A percentile compares a stretch with the other conserved stretches of the same genome.
These are phyloP conservation scores for Aromia moschata DNA, from an alignment of 2,888 invertebrate species.

Conservation along the genomic window DNA sequence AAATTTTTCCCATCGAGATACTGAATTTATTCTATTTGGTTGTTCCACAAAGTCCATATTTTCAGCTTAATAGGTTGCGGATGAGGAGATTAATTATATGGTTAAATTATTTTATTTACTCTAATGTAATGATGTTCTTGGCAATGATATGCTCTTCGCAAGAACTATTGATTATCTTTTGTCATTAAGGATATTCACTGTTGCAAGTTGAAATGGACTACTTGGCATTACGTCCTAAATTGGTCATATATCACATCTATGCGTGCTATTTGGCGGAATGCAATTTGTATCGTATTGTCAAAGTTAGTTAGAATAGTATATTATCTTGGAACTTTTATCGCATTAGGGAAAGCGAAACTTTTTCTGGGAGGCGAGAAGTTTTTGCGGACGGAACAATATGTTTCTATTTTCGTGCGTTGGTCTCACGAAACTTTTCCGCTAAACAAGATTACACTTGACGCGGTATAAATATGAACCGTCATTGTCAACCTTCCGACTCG, in stretches of 20 bases:
- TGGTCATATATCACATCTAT: background rate
- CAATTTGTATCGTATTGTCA: constrained; percentile 34
- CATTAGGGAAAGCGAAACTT: constrained; percentile 20
- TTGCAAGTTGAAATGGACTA: no score
- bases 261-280: constrained; percentile 14
- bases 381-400: constrained; percentile 37
- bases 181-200: no score
- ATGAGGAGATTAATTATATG: no score
- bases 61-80: no score
- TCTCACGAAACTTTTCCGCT: constrained; percentile 21
- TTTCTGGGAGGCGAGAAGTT: constrained; percentile 32
- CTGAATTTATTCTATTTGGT: no score
- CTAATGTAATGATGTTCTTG: no score
- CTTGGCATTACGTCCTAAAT: background rate
- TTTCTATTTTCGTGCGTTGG: constrained; percentile 33
- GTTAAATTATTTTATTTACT: no score
- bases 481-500: constrained; percentile 36
- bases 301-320: constrained; percentile 31
- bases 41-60: no score
- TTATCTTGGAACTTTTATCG: constrained; percentile 28
- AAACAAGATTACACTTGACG: constrained; percentile 41
- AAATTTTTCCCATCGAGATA: no score
- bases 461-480: constrained; percentile 41
- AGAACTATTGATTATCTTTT: no score
- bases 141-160: no score